Conservation (phyloP, 2,113 vertebrate genomes). For the Protobothrops flavoviridis region DNA sequence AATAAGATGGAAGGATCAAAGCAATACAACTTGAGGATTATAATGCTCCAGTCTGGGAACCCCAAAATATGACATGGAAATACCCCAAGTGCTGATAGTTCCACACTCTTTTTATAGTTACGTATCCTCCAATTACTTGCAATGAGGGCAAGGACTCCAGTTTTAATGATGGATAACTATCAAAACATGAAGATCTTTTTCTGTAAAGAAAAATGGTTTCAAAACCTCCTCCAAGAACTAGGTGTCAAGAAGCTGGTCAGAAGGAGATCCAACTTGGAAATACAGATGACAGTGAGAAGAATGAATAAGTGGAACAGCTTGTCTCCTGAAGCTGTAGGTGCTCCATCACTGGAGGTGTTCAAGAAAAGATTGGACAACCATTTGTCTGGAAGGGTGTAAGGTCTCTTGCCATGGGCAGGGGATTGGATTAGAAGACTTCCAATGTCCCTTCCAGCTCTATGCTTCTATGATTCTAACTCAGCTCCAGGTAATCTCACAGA, state of each 20-base stretch:
- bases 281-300: neutral
- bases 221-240: neutral
- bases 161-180: fast-evolving
- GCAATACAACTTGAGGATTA: neutral
- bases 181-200: fast-evolving
- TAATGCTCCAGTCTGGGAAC: conserved; percentile 13
- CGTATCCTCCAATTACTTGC: neutral
- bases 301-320: neutral
- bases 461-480: neutral
- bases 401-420: neutral
- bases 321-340: neutral
- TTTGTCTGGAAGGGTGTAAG: neutral
- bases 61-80: conserved; percentile 29
- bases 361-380: neutral
- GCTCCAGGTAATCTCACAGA: neutral
- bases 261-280: neutral
- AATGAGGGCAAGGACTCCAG: neutral
- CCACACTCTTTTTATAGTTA: neutral
- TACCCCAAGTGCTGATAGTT: neutral
- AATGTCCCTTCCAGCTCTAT: neutral
- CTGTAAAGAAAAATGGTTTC: neutral
- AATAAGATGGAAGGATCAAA: neutral
- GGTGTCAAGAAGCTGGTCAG: neutral
- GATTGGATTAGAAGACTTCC: neutral
- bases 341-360: neutral